These are phyloP conservation scores for Hypsibius dujardini DNA, from an alignment of 1,140 invertebrate species.

Conservation along the genomic window DNA sequence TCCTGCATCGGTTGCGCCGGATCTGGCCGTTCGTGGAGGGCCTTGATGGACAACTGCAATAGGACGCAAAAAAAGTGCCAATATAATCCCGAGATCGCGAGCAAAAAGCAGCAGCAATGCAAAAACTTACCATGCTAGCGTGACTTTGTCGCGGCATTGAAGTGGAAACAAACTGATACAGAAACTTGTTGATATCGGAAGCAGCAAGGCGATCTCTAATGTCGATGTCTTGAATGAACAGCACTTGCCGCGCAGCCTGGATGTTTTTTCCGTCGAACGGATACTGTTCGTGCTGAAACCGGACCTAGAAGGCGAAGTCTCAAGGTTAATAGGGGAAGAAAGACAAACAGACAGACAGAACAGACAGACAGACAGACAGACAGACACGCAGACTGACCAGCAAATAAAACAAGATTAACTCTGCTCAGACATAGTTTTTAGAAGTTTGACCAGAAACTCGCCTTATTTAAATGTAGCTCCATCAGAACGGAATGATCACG, in stretches of 20 bases:
- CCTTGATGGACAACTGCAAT: conserved; percentile 54
- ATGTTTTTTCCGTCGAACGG: conserved; percentile 42
- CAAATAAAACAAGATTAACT: too few relatives aligned
- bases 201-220: conserved; percentile 64
- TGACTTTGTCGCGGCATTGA: conserved; percentile 55
- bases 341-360: background rate
- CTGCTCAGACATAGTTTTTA: too few relatives aligned
- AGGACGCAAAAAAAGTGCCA: conserved; percentile 1
- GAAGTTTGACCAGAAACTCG: conserved; percentile 26
- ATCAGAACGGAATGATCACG: conserved; percentile 54
- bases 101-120: conserved; percentile 1
- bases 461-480: conserved; percentile 63
- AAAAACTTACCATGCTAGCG: conserved; percentile 57
- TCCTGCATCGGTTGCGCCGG: conserved; percentile 47
- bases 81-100: too few relatives aligned
- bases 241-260: conserved; percentile 62
- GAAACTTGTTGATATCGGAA: conserved; percentile 81
- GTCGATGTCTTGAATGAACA: conserved; percentile 71
- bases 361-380: too few relatives aligned
- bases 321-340: conserved; percentile 11
- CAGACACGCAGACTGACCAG: too few relatives aligned
- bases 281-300: conserved; percentile 72
- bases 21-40: conserved; percentile 60
- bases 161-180: conserved; percentile 69
- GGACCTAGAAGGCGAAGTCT: conserved; percentile 38